Conservation (phyloP, 2,888 invertebrate genomes). For the Ormyrus thymus region DNA sequence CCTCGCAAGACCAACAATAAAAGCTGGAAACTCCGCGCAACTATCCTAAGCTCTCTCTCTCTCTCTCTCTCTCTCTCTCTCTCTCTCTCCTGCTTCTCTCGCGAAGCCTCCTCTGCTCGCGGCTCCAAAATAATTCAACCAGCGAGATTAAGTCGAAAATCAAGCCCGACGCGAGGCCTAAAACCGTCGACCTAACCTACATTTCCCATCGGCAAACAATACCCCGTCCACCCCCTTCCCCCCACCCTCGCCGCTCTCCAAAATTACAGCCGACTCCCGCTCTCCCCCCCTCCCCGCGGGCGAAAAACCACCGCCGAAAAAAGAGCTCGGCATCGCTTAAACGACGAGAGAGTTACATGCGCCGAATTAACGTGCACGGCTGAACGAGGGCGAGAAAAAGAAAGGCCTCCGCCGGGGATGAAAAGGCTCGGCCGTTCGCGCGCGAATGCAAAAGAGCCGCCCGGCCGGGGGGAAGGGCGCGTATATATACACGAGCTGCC, state of each 20-base stretch:
- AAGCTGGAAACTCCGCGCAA: no score
- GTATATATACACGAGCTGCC: neutral
- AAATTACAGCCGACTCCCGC: conserved; percentile 12
- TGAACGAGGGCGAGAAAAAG: conserved; percentile 18
- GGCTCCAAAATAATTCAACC: no score
- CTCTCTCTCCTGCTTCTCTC: no score
- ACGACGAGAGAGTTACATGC: neutral
- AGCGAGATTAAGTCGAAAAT: no score
- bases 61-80: no score
- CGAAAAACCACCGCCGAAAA: neutral
- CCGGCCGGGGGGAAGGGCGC: neutral
- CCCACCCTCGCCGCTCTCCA: neutral
- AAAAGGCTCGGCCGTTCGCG: conserved; percentile 13
- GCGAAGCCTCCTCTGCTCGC: no score
- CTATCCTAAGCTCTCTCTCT: no score
- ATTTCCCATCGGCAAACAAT: neutral
- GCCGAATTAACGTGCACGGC: conserved; percentile 29
- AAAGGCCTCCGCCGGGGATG: conserved; percentile 8
- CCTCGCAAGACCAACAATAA: no score
- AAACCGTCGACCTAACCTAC: conserved; percentile 1
- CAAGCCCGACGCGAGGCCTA: no score
- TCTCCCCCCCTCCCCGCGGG: neutral
- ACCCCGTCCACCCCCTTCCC: neutral
- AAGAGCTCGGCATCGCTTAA: neutral
- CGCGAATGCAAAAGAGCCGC: conserved; percentile 22